Evolutionary conservation across 2,797 vertebrate species (phyloP), one percentile per base, ranked within the genome.

Genomic region (Acestrorhynchus altus): DNA sequence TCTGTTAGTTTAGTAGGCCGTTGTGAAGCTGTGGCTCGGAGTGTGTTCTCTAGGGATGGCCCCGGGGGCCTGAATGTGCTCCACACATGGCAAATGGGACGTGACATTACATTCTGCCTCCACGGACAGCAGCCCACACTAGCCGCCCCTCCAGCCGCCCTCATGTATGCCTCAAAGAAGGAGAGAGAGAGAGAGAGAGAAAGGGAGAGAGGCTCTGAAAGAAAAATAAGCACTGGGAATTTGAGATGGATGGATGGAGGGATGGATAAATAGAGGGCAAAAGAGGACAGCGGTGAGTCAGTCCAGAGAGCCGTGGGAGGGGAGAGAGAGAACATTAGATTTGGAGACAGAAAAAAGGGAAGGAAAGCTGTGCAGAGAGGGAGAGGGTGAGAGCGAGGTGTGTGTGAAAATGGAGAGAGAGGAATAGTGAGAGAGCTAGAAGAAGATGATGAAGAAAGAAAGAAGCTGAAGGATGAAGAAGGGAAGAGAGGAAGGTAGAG

Each of bases 61-160:
- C 69, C 18, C 74, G 54, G 77, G 80, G 61, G 73, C 73, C 72
- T 72, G 64, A 46, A 66, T 74, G 73, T 15, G 51, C 78, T 79
- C 75, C 28, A 57, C 72, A 67, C 46, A 46, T 35, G 72, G 77
- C 78, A 86, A 86, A 84, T 87, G 78, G 76, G 83, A 86, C 70
- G 46, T 86, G 86, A 85, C 83, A 83, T 82, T 85, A 81, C 71
- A 78, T 83, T 84, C 76, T 84, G 71, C 78, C 80, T 67, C 74
- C 59, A 75, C 67, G 72, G 54, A 87, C 82, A 77, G 66, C 71
- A 75, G 68, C 68, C 54, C 57, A 52, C 74, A 42, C 70, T 68
- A 52, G 68, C 54, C 69, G 20, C 39, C 52, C 44, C 51, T 68
- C 66, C 57, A 61, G 39, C 54, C 66, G 57, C 75, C 65, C 31